Evolutionary conservation across 2,797 vertebrate species (phyloP).

Genomic region (Sebastolobus alascanus): DNA sequence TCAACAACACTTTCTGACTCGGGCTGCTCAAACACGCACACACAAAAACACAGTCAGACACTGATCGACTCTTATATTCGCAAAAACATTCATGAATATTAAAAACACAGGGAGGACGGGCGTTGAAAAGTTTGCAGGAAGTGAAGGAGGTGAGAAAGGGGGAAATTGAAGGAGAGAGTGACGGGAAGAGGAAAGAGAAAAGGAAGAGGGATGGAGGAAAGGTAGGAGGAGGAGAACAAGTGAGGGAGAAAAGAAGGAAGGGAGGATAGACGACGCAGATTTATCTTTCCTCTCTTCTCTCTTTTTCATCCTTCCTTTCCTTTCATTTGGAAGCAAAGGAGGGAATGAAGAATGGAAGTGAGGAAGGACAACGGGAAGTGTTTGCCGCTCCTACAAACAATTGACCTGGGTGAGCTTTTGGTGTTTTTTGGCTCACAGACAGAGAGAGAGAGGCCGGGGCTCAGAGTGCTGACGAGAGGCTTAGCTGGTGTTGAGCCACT

Average conservation of each 20-base stretch:
- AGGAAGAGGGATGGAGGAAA: not conserved
- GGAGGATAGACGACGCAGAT: not conserved
- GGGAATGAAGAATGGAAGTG: not conserved
- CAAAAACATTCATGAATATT: not conserved
- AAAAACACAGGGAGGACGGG: not conserved
- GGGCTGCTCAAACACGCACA: too few relatives aligned
- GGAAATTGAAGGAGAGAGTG: not conserved
- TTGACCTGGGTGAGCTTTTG: constrained; percentile 66
- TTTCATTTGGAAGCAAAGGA: too few relatives aligned
- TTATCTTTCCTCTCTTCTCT: too few relatives aligned
- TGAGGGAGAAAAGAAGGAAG: not conserved
- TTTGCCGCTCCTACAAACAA: constrained; percentile 53
- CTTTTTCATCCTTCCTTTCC: too few relatives aligned
- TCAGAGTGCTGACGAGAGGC: constrained; percentile 82
- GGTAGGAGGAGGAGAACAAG: not conserved
- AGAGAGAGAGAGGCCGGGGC: constrained; percentile 51
- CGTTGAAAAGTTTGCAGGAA: not conserved
- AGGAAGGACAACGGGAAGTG: not conserved
- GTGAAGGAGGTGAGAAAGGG: not conserved
- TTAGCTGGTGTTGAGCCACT: constrained; percentile 59
- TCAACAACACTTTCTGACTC: too few relatives aligned
- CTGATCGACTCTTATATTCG: too few relatives aligned
- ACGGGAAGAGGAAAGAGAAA: not conserved
- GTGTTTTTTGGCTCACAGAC: constrained; percentile 67
- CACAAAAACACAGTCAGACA: too few relatives aligned